Evolutionary conservation across 2,797 vertebrate species (phyloP).

Genomic region (Mormyrus proboscirostris): DNA sequence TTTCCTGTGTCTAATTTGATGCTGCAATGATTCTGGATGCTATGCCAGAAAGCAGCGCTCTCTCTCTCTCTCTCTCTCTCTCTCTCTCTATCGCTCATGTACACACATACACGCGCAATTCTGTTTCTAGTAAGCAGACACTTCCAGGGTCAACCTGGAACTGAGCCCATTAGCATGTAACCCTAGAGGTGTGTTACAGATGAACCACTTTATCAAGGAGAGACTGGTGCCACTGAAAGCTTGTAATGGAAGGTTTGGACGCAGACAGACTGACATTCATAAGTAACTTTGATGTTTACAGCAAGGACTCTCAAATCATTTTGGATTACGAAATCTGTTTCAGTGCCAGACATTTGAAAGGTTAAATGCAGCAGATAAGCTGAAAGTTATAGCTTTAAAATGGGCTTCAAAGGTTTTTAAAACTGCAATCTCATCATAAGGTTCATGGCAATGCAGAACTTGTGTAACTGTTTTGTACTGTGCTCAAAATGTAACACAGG

Average conservation of each 20-base stretch:
- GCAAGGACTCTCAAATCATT: background rate
- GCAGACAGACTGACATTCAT: background rate
- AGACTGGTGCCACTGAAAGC: background rate
- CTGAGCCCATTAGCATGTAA: background rate
- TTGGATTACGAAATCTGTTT: background rate
- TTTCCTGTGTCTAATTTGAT: background rate
- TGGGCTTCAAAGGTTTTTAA: background rate
- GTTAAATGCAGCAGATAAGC: background rate
- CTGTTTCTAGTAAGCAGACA: background rate
- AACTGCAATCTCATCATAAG: background rate
- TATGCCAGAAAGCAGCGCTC: background rate
- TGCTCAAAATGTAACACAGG: background rate
- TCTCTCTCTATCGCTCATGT: background rate
- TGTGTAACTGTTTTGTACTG: background rate
- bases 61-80: background rate
- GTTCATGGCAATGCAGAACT: background rate
- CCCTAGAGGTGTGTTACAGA: background rate
- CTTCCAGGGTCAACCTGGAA: background rate
- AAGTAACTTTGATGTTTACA: background rate
- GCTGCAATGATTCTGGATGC: background rate
- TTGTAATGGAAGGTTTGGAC: background rate
- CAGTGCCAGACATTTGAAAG: background rate
- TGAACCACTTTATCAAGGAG: background rate
- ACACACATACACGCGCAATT: background rate
- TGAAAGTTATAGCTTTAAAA: background rate